These are phyloP conservation scores for Bombycilla garrulus DNA, from an alignment of 2,113 vertebrate species.

Conservation along the genomic window DNA sequence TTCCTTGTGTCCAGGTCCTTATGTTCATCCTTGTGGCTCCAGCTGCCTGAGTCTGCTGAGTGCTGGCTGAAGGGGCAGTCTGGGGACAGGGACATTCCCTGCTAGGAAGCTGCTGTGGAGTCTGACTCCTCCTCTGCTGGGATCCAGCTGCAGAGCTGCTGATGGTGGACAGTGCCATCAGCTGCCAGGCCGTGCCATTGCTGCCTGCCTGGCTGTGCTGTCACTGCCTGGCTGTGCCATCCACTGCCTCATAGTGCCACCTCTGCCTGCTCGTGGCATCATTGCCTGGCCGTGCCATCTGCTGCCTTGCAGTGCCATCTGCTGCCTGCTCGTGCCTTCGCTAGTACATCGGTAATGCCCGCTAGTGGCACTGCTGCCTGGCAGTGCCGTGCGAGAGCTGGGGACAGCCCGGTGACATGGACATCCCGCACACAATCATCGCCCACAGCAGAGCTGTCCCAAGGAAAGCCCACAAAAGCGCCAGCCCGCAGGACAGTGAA, in stretches of 20 bases:
- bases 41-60: not conserved
- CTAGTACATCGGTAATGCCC: not conserved
- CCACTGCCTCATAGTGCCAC: not conserved
- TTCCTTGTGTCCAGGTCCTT: not conserved
- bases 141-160: not conserved
- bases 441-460: not conserved
- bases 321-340: not conserved
- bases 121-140: not conserved
- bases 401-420: not conserved
- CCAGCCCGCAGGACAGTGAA: not conserved
- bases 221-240: not conserved
- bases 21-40: not conserved
- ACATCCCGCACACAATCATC: not conserved
- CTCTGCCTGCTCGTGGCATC: not conserved
- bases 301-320: not conserved
- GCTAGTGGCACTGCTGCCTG: not conserved
- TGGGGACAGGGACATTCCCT: not conserved
- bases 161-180: not conserved
- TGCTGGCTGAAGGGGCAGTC: not conserved
- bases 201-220: not conserved
- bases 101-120: not conserved
- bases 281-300: not conserved
- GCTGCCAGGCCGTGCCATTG: not conserved
- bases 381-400: not conserved
- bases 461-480: not conserved